Base-by-base conservation (phyloP, 1,140 invertebrate genomes). In the Adoxophyes honmai region DNA sequence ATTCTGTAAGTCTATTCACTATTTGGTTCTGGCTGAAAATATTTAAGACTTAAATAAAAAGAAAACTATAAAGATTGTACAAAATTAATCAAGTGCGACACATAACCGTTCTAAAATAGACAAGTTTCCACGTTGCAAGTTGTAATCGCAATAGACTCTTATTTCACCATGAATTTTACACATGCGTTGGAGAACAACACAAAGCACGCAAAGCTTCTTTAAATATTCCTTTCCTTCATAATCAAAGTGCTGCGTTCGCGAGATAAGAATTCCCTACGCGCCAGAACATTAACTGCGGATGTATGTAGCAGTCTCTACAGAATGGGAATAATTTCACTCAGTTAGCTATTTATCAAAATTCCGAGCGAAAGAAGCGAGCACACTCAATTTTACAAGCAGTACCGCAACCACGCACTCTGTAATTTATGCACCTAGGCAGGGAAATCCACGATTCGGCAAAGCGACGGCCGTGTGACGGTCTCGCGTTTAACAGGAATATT, bases 181-280 rank as follows among this genome's bases (percentile, higher is more conserved):
- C 67, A 77, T 68, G 68, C 68, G 72, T 75, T 68, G 65, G 66
- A 65, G 67, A 75, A 73, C 55, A 72, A 75, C 67, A 77, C 78
- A 79, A 82, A 82, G 75, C 72, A 78, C 57, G 68, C 62, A 71
- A 73, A 65, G 73, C 70, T 78, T 81, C 76, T 81, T 86, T 78
- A 86, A 86, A 86, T 88, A 88, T 88, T 86, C 79, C 75, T 78
- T 81, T 75, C 75, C 70, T 77, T 78, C 67, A 74, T 86, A 88
- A 88, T 88, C 85, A 88, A 83, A 85, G 77, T 82, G 80, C 79
- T 86, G 81, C 67, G 78, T 84, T 74, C 64, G 70, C 62, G 64
- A 79, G 84, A 87, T 87, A 87, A 86, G 84, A 81, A 81, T 82
- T 81, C 75, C 73, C 81, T 62, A 60, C 73, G 72, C 75, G 75